Percentiles rank a stretch among this genome's conserved stretches.
These are phyloP conservation scores for Manacus vitellinus DNA, from an alignment of 2,113 vertebrate genomes.

Conservation along the genomic window DNA sequence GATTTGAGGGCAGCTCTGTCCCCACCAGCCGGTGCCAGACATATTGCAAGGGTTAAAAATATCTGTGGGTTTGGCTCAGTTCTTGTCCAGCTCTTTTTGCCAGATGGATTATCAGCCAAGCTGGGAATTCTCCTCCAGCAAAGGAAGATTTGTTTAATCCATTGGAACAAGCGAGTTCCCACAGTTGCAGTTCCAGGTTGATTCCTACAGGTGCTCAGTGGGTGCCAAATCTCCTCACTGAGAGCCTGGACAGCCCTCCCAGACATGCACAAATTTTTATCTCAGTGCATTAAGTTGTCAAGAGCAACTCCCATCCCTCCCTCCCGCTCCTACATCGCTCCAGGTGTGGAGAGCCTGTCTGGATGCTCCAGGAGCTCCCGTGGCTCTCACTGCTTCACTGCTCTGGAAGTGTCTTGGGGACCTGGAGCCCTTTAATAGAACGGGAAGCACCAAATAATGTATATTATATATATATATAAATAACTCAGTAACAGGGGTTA, in stretches of 20 bases:
- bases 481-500: conserved; percentile 54
- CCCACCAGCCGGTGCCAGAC: background rate
- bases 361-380: background rate
- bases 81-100: background rate
- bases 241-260: background rate
- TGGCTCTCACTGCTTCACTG: background rate
- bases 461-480: conserved; percentile 45
- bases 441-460: conserved; percentile 72
- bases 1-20: background rate
- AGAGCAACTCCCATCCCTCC: background rate
- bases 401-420: conserved; percentile 25
- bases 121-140: background rate
- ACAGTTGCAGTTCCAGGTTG: background rate
- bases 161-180: background rate
- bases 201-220: background rate
- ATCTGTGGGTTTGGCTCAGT: background rate
- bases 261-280: background rate
- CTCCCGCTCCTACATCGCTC: background rate
- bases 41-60: background rate
- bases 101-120: background rate
- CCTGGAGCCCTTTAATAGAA: conserved; percentile 55
- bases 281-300: background rate
- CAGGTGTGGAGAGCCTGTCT: background rate
- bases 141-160: background rate
- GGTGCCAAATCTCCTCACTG: background rate